A percentile compares a stretch with the other conserved stretches of the same genome.
Evolutionary conservation across 2,888 invertebrate genomes (phyloP).

Genomic region (Augochlorella aurata): DNA sequence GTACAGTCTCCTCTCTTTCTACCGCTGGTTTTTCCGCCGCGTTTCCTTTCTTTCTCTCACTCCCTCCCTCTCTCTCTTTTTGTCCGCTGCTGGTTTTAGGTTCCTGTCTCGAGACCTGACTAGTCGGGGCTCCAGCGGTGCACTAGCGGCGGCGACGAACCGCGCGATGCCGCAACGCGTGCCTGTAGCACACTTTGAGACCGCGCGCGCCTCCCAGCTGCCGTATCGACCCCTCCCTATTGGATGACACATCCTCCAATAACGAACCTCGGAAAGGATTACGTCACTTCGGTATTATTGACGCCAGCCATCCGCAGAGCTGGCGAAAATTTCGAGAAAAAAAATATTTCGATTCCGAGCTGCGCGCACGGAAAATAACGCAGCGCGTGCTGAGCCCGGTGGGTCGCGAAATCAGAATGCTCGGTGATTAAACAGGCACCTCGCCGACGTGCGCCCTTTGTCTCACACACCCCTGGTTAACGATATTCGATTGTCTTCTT

Average conservation of each 20-base stretch:
- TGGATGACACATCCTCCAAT: slow-evolving; percentile 80
- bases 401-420: no score
- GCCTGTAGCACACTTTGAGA: slow-evolving; percentile 56
- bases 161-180: slow-evolving; percentile 59
- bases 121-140: slow-evolving; percentile 47
- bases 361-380: no score
- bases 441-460: no score
- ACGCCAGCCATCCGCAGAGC: slow-evolving; percentile 67
- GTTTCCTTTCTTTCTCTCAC: neutral
- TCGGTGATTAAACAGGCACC: no score
- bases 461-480: no score
- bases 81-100: neutral
- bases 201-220: slow-evolving; percentile 71
- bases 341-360: neutral
- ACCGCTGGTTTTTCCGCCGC: neutral
- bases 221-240: slow-evolving; percentile 78
- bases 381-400: no score
- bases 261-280: slow-evolving; percentile 76
- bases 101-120: slow-evolving; percentile 14
- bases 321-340: slow-evolving; percentile 4
- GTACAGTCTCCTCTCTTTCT: slow-evolving; percentile 11
- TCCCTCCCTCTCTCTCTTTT: neutral
- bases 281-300: slow-evolving; percentile 79
- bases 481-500: no score
- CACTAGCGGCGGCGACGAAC: slow-evolving; percentile 54